Conservation (phyloP, 1,140 invertebrate species). For the Pseudomyrmex flavicornis region DNA sequence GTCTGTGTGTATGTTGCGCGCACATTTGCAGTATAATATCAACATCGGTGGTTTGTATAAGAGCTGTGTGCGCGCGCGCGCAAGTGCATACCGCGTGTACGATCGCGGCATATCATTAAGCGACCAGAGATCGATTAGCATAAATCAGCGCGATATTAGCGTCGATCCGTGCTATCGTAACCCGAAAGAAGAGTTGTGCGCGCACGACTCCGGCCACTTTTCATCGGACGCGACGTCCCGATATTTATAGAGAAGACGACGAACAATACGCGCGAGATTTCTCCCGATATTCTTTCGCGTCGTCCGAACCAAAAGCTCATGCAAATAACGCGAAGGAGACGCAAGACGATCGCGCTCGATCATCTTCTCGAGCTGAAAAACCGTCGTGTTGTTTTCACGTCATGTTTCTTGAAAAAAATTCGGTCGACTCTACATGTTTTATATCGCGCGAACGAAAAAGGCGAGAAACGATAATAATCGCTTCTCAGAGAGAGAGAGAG, state of each 20-base stretch:
- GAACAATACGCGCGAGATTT: not conserved
- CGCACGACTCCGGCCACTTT: slow-evolving; percentile 40
- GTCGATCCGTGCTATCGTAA: slow-evolving; percentile 62
- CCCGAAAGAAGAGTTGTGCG: slow-evolving; percentile 11
- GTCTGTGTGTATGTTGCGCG: not conserved
- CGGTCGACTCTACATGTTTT: not conserved
- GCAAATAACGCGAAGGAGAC: too few relatives aligned
- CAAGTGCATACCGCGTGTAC: slow-evolving; percentile 45
- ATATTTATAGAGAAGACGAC: not conserved
- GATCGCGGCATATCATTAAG: slow-evolving; percentile 69
- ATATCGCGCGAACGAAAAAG: not conserved
- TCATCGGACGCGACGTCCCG: slow-evolving; percentile 14
- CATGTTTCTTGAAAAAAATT: too few relatives aligned
- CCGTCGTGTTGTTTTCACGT: not conserved
- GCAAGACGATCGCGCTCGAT: too few relatives aligned
- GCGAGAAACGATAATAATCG: not conserved
- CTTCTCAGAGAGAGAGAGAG: too few relatives aligned
- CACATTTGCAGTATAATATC: slow-evolving; percentile 39
- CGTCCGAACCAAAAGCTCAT: too few relatives aligned
- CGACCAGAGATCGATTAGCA: slow-evolving; percentile 70
- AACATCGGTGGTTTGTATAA: slow-evolving; percentile 1
- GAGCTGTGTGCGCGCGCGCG: slow-evolving; percentile 11
- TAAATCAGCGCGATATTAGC: slow-evolving; percentile 73
- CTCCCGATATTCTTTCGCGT: too few relatives aligned
- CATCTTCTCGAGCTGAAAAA: too few relatives aligned